phyloP scores from a whole-genome alignment of 2,113 vertebrate genomes.

The Gobio gobio region DNA sequence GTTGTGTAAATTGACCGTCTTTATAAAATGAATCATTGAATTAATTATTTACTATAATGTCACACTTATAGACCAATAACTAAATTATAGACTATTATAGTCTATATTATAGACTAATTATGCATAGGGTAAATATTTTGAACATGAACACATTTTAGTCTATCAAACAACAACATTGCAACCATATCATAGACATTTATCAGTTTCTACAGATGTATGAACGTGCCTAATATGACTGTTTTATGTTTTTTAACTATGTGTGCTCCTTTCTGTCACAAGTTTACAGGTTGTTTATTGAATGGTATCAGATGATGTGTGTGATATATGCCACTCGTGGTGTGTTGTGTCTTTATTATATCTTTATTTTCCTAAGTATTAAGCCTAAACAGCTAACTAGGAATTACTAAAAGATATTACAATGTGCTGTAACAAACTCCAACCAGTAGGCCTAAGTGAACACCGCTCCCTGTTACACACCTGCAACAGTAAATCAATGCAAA shows the following conservation, averaged over 20 bases:
- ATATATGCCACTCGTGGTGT: no score
- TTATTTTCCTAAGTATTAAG: no score
- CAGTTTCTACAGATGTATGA: not conserved
- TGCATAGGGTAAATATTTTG: not conserved
- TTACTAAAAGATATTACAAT: no score
- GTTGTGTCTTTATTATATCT: no score
- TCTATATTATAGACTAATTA: not conserved
- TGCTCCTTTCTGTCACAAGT: not conserved
- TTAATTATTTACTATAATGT: not conserved
- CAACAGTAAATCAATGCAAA: conserved; percentile 34
- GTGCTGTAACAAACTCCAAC: not conserved
- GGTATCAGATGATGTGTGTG: not conserved
- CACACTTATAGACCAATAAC: not conserved
- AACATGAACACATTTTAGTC: not conserved
- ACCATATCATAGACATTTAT: not conserved
- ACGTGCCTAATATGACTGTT: not conserved
- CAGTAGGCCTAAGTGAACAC: not conserved
- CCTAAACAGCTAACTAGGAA: no score
- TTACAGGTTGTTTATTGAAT: not conserved
- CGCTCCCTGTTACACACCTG: conserved; percentile 14
- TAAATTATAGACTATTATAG: not conserved
- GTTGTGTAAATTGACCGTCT: not conserved
- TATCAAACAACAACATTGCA: not conserved
- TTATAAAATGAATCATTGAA: not conserved
- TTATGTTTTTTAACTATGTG: not conserved